Evolutionary conservation across 2,797 vertebrate species (phyloP), one percentile per base, ranked within the genome.

Genomic region (Parauchenoglanis ngamensis): DNA sequence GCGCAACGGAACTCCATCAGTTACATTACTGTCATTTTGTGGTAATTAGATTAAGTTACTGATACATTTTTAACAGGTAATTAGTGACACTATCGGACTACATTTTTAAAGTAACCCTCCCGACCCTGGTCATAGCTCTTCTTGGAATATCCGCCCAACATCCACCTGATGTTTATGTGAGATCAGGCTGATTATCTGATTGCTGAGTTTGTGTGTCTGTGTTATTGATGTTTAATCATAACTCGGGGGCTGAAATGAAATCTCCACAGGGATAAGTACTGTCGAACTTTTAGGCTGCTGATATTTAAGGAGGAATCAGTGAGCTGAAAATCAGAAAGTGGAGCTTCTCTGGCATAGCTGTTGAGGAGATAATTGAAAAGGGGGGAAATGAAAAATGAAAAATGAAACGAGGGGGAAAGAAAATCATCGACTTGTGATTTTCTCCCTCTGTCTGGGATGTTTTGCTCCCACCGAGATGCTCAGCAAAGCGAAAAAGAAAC

Each of bases 371-470:
- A 87, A 88, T 86, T 88, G 86, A 89, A 87, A 75, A 75, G 63
- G 56, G 78, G 49, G 70, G 68, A 78, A 86, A 87, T 83, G 87
- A 86, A 88, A 88, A 88, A 94, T 92, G 79, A 82, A 82, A 87
- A 61, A 67, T 80, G 76, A 80, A 73, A 73, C 46, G 67, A 75
- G 56, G 70, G 70, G 54, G 25, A 44, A 73, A 59, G 61, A 70
- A 46, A 73, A 76, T 59, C 68, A 73, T 85, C 23, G 52, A 72
- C 49, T 84, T 76, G 35, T 85, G 83, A 73, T 85, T 73, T 84
- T 76, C 68, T 85, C 25, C 40, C 54, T 61, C 83, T 28, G 83
- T 85, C 68, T 85, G 83, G 28, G 46, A 78, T 79, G 76, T 79
- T 79, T 86, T 79, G 46, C 77, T 80, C 52, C 28, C 23, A 65